Evolutionary conservation across 2,888 invertebrate species (phyloP).

Genomic region (Mimumesa dahlbomi): DNA sequence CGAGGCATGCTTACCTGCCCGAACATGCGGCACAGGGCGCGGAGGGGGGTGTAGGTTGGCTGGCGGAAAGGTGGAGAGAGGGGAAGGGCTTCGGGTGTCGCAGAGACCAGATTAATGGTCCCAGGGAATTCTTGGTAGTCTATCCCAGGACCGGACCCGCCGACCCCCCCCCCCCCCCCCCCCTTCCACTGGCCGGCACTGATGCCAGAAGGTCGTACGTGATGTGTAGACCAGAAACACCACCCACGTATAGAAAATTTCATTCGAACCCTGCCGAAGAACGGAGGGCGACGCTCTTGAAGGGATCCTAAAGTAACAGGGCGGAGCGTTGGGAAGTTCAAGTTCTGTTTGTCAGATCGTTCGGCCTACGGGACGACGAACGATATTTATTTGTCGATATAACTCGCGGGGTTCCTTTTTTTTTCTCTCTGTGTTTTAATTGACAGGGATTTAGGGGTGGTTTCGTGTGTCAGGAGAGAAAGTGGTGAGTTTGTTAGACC

Average conservation of each 20-base stretch:
- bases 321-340: not conserved
- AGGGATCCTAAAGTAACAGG: not conserved
- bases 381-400: not conserved
- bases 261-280: constrained; percentile 8
- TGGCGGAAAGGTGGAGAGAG: constrained; percentile 40
- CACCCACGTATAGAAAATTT: constrained; percentile 53
- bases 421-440: not conserved
- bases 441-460: not conserved
- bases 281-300: no score
- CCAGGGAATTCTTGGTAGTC: constrained; percentile 76
- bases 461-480: not conserved
- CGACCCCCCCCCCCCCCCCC: constrained; percentile 17
- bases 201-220: constrained; percentile 57
- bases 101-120: constrained; percentile 78
- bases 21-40: constrained; percentile 12
- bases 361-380: not conserved
- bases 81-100: constrained; percentile 70
- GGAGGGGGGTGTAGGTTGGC: constrained; percentile 21
- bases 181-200: constrained; percentile 6
- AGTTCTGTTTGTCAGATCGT: not conserved
- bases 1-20: constrained; percentile 63
- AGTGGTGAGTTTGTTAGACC: not conserved
- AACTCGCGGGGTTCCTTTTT: not conserved
- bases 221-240: constrained; percentile 57
- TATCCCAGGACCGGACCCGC: constrained; percentile 56